Conservation (phyloP, 1,140 invertebrate genomes). For the Calephelis virginiensis region DNA sequence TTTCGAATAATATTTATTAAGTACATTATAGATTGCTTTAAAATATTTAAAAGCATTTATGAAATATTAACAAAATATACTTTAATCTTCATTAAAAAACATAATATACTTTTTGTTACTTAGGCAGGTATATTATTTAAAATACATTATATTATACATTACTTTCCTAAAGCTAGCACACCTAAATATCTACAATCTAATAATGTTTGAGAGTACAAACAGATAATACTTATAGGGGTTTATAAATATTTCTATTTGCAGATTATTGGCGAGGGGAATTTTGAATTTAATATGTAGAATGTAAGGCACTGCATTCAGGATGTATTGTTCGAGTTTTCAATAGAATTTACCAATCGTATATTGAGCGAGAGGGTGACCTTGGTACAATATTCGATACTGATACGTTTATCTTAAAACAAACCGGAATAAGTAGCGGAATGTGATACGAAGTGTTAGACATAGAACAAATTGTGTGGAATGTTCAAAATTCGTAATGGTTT, state of each 20-base stretch:
- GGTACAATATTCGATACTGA: constrained; percentile 12
- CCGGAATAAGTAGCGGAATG: constrained; percentile 14
- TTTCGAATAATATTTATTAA: too few species aligned
- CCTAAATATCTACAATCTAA: constrained; percentile 1
- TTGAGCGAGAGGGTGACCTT: constrained; percentile 10
- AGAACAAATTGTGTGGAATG: constrained; percentile 7
- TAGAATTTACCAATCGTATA: constrained; percentile 6
- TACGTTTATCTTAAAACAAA: constrained; percentile 13
- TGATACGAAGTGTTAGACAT: constrained; percentile 4
- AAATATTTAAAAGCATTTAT: too few species aligned
- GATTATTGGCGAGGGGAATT: not conserved
- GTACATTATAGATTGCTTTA: too few species aligned
- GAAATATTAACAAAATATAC: too few species aligned
- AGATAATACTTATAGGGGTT: constrained; percentile 1
- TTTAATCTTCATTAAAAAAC: not conserved
- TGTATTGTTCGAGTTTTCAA: constrained; percentile 8
- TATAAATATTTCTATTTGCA: not conserved
- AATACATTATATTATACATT: constrained; percentile 5
- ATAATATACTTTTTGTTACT: not conserved
- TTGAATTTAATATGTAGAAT: constrained; percentile 4
- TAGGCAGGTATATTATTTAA: not conserved
- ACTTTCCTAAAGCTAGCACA: not conserved
- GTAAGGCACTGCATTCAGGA: constrained; percentile 13
- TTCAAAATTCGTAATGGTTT: constrained; percentile 1
- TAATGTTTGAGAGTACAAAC: constrained; percentile 1